Evolutionary conservation across 1,140 invertebrate species (phyloP).

Genomic region (Drosophila rhopaloa): DNA sequence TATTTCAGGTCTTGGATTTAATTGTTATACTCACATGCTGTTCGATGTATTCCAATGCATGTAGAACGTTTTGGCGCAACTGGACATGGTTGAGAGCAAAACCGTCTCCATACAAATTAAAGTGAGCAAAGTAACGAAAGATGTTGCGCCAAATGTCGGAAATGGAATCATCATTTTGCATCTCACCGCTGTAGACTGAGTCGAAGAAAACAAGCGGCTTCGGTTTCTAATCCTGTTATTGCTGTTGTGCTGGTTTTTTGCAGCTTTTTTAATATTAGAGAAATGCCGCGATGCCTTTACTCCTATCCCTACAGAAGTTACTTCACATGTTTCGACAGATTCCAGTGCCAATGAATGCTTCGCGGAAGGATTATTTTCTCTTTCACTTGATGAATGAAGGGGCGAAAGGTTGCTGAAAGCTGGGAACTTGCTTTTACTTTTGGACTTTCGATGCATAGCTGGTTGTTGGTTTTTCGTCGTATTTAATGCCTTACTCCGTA

Average conservation of each 20-base stretch:
- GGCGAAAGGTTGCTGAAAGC: neutral
- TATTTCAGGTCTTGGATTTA: too few species aligned
- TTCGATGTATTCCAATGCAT: conserved; percentile 95
- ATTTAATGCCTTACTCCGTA: conserved; percentile 21
- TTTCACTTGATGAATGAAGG: neutral
- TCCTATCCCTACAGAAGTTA: neutral
- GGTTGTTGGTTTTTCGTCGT: conserved; percentile 29
- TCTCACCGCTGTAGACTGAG: conserved; percentile 5
- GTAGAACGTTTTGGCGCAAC: conserved; percentile 92
- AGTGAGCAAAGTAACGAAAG: conserved; percentile 89
- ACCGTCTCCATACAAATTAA: conserved; percentile 92
- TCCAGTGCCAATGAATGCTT: neutral
- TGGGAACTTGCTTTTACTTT: conserved; percentile 57
- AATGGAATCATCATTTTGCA: conserved; percentile 67
- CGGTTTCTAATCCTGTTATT: conserved; percentile 8
- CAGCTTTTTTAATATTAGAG: conserved; percentile 1
- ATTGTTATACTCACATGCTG: conserved; percentile 88
- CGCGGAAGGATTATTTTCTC: neutral
- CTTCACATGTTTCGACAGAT: neutral
- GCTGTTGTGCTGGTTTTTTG: neutral
- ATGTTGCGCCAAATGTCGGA: conserved; percentile 85
- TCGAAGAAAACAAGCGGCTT: neutral
- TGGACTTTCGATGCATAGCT: conserved; percentile 65
- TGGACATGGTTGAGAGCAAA: conserved; percentile 89
- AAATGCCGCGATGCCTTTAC: neutral